Evolutionary conservation across 2,797 vertebrate species (phyloP).

Genomic region (Pangasius krempfi): DNA sequence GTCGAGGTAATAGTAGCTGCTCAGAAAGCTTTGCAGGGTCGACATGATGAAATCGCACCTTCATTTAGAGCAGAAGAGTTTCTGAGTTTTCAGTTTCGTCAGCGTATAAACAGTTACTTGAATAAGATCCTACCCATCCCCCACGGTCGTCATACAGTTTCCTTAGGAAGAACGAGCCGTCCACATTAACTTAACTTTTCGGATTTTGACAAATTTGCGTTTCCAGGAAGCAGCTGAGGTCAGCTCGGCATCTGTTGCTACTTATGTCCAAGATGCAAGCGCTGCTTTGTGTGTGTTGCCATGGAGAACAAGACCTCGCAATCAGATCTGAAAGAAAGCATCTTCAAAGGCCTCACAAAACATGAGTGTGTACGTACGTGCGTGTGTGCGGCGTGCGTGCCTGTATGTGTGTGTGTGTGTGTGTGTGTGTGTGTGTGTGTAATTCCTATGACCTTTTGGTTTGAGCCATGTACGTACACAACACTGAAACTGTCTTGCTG

Average conservation of each 20-base stretch:
- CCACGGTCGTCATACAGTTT: not conserved
- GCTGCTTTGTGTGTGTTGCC: slow-evolving; percentile 81
- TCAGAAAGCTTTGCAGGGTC: not conserved
- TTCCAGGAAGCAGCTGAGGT: slow-evolving; percentile 94
- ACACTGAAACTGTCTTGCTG: not conserved
- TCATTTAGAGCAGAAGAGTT: not conserved
- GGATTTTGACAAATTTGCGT: slow-evolving; percentile 92
- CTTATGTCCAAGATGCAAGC: slow-evolving; percentile 82
- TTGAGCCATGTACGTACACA: slow-evolving; percentile 2
- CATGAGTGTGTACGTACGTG: slow-evolving; percentile 11
- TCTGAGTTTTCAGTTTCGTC: slow-evolving; percentile 23
- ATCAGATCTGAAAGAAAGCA: slow-evolving; percentile 79
- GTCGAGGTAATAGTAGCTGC: not conserved
- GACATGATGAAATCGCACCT: not conserved
- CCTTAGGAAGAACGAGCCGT: slow-evolving; percentile 55
- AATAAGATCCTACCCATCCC: not conserved
- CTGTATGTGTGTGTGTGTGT: not conserved
- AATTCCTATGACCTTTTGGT: slow-evolving; percentile 12
- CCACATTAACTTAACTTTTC: slow-evolving; percentile 83
- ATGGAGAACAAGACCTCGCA: slow-evolving; percentile 75
- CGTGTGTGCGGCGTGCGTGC: not conserved
- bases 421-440: not conserved
- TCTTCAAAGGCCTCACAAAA: slow-evolving; percentile 74
- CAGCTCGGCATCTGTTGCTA: slow-evolving; percentile 91
- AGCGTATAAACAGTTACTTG: slow-evolving; percentile 34